Base-by-base conservation (phyloP, 2,888 invertebrate genomes). In the Nephrocerus scutellatus region DNA sequence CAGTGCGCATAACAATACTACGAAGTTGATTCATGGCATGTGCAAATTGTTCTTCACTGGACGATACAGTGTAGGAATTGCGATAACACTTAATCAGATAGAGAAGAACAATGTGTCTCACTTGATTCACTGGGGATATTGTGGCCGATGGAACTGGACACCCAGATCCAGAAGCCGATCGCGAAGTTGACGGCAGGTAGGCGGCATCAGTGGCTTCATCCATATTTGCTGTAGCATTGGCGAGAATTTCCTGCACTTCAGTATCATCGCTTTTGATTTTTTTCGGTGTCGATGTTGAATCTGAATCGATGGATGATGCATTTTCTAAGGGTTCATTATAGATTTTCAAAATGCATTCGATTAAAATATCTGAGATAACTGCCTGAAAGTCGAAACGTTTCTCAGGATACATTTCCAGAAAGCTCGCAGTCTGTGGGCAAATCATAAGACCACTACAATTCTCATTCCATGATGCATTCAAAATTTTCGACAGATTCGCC, bases 401-500 rank as follows among this genome's bases (percentile, higher is more conserved):
- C 69, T 70, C 62, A 59, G 70, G 64, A 55, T 71, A 72, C 53
- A 71, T 74, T 59, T 75, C 76, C 45, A 73, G 67, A 49, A 75
- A 67, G 36, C 73, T 70, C 29, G 76, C 75, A 33, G 75, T 74
- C 45, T 74, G 72, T 48, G 74, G 73, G 49, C 77, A 75, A 48
- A 75, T 75, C 48, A 74, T 73, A 43, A 57, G 58, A 63, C 77
- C 77, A 53, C 71, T 70, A 54, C 74, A 73, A 33, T 72, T 72
- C 52, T 77, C 76, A 44, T 74, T 75, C 79, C 84, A 86, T 3
- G 83, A 79, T 23, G 81, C 80, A 59, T 81, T 79, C 13, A 87
- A 67, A 39, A 87, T 77, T 55, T 80, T 75, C 3, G 80, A 79
- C 31, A 84, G 72, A 47, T 80, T 74, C 37, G 70, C 70, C 36